phyloP scores from a whole-genome alignment of 2,797 vertebrate species.

The Percopsis omiscomaycus region DNA sequence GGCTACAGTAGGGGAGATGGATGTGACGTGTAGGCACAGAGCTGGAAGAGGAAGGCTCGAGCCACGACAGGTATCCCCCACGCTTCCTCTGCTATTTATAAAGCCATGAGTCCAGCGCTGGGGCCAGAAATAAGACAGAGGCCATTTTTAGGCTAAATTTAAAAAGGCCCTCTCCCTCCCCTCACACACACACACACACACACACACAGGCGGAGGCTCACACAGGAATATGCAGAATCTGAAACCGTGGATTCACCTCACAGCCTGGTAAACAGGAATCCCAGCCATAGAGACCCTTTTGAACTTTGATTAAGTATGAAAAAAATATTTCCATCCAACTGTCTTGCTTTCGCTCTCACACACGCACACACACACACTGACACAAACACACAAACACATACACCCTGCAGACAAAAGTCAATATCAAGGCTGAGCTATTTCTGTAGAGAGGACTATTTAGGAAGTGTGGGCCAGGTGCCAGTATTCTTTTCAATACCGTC shows the following conservation, averaged over 20 bases:
- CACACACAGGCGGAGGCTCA: conserved; percentile 6
- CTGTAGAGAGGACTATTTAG: conserved; percentile 78
- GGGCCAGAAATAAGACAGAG: conserved; percentile 79
- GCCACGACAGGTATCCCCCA: conserved; percentile 74
- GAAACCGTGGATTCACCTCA: conserved; percentile 6
- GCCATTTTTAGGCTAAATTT: conserved; percentile 75
- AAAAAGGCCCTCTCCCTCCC: conserved; percentile 37
- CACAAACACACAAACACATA: conserved; percentile 36
- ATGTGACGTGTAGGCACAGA: conserved; percentile 66
- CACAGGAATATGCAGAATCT: conserved; percentile 3
- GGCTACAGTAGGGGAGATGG: conserved; percentile 47
- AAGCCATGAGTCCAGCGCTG: conserved; percentile 58
- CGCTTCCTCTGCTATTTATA: conserved; percentile 81
- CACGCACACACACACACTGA: conserved; percentile 30
- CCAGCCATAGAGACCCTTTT: conserved; percentile 10
- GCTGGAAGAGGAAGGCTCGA: conserved; percentile 57
- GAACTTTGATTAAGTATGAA: neutral
- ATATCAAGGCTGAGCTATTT: conserved; percentile 82
- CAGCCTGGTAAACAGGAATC: conserved; percentile 2
- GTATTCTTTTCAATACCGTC: conserved; percentile 74
- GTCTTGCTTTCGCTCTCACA: conserved; percentile 9
- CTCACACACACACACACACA: conserved; percentile 17
- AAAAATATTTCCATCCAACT: conserved; percentile 45
- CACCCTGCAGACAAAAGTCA: conserved; percentile 71
- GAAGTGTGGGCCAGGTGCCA: conserved; percentile 75